A percentile compares a stretch with the other conserved stretches of the same genome.
These are phyloP conservation scores for Isaurus tuberculatus DNA, from an alignment of 92 coral and sea anemone genomes.

Conservation along the genomic window DNA sequence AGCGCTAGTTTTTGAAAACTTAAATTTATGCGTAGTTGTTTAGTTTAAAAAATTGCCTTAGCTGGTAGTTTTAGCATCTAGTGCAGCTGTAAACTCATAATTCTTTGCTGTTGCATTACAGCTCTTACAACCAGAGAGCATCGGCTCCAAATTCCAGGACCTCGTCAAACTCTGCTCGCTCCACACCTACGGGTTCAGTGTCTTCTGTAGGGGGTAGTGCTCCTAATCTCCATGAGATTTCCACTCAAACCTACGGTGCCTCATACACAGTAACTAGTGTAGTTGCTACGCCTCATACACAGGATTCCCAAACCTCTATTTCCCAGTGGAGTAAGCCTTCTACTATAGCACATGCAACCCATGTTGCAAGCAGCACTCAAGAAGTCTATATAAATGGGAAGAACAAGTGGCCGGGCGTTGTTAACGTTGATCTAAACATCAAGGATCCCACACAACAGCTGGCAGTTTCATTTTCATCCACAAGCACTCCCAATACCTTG, in stretches of 20 bases:
- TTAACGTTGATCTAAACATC: conserved; percentile 57
- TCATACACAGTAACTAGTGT: conserved; percentile 82
- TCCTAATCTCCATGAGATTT: conserved; percentile 74
- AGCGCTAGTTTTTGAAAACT: not conserved
- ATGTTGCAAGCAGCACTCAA: conserved; percentile 42
- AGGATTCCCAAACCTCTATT: conserved; percentile 25
- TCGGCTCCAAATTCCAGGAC: conserved; percentile 43
- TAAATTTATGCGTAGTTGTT: too few species aligned
- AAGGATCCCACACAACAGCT: conserved; percentile 53
- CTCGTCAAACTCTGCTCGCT: conserved; percentile 37
- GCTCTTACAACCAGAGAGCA: conserved; percentile 34
- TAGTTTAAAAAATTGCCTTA: too few species aligned
- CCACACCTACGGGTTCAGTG: conserved; percentile 66
- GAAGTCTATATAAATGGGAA: conserved; percentile 41
- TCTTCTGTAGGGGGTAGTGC: conserved; percentile 89
- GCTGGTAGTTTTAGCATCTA: too few species aligned
- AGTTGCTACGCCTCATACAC: conserved; percentile 57
- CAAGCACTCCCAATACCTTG: conserved; percentile 76
- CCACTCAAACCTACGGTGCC: conserved; percentile 77
- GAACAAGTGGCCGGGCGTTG: conserved; percentile 80
- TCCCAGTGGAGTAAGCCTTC: conserved; percentile 39
- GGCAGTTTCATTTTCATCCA: conserved; percentile 76
- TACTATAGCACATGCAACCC: conserved; percentile 41
- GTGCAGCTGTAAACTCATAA: not conserved
- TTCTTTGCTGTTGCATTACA: conserved; percentile 1